A percentile compares a stretch with the other conserved stretches of the same genome.
phyloP scores from a whole-genome alignment of 2,888 invertebrate species.

The Torymus auratus region DNA sequence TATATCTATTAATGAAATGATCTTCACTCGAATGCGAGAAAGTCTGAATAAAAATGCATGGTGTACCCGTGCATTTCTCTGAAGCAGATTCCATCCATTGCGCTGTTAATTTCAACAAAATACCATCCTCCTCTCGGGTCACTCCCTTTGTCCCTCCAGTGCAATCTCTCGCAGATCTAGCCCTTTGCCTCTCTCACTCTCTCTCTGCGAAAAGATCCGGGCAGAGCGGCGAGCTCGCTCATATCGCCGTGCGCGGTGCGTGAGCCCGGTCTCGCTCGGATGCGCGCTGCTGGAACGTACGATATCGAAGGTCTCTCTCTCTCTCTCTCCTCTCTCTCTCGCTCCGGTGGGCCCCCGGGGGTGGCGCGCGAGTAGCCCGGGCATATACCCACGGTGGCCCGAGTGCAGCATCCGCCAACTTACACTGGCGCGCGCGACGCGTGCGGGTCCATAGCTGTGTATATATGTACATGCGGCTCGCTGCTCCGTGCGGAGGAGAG shows the following conservation, averaged over 20 bases:
- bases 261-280: slow-evolving; percentile 36
- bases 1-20: no score
- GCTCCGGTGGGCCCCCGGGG: slow-evolving; percentile 19
- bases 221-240: slow-evolving; percentile 4
- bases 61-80: no score
- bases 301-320: background rate
- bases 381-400: slow-evolving; percentile 35
- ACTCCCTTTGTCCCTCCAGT: slow-evolving; percentile 9
- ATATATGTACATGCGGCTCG: background rate
- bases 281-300: background rate
- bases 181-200: background rate
- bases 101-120: slow-evolving; percentile 13
- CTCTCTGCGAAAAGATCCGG: slow-evolving; percentile 2
- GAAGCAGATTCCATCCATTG: background rate
- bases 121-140: slow-evolving; percentile 7
- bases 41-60: no score
- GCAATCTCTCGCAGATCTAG: slow-evolving; percentile 9
- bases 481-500: background rate
- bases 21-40: no score
- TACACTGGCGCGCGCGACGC: background rate
- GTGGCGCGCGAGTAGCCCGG: slow-evolving; percentile 24
- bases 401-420: no score
- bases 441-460: background rate
- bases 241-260: background rate
- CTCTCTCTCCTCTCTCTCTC: no score